Conservation (phyloP, 2,113 vertebrate genomes). For the Lynx canadensis region DNA sequence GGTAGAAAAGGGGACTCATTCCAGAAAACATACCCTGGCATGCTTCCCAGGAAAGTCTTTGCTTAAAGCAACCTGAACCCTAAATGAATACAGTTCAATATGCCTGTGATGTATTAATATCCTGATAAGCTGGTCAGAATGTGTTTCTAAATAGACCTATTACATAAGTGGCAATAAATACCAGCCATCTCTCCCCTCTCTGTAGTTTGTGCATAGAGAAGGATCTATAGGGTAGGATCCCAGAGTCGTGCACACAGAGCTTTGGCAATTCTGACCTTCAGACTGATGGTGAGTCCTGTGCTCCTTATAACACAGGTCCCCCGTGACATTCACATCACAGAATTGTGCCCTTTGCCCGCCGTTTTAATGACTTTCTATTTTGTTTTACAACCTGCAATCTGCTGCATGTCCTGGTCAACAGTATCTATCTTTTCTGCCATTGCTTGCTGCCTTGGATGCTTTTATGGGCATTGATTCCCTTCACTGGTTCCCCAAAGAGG, state of each 20-base stretch:
- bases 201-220: neutral
- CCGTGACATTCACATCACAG: neutral
- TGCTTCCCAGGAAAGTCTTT: conserved; percentile 78
- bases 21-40: conserved; percentile 64
- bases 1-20: conserved; percentile 43
- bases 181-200: neutral
- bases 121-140: conserved; percentile 73
- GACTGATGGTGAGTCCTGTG: neutral
- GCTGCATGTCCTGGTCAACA: conserved; percentile 65
- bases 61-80: conserved; percentile 76
- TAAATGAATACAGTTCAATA: conserved; percentile 81
- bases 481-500: conserved; percentile 76
- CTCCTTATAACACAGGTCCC: neutral
- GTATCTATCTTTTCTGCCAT: conserved; percentile 62
- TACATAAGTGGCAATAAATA: conserved; percentile 65
- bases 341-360: conserved; percentile 51
- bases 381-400: conserved; percentile 77
- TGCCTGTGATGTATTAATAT: conserved; percentile 78
- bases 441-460: conserved; percentile 57
- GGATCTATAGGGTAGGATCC: neutral
- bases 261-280: conserved; percentile 26
- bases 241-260: neutral
- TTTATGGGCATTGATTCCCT: conserved; percentile 80
- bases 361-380: conserved; percentile 75
- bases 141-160: conserved; percentile 73